Conservation (phyloP, 2,888 invertebrate species). For the Cantharis rufa region DNA sequence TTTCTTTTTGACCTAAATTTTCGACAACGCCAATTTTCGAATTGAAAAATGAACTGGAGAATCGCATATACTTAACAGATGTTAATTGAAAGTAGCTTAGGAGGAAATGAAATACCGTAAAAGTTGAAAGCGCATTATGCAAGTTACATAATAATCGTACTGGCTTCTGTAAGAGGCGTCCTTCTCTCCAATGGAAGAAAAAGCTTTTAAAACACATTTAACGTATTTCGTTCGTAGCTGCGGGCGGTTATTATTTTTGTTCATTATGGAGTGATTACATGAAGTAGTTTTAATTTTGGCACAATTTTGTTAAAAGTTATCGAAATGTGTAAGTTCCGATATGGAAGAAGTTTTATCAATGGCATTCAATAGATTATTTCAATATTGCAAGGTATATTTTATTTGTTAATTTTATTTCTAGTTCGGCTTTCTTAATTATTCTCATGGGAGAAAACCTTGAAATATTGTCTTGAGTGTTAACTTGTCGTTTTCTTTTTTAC, state of each 20-base stretch:
- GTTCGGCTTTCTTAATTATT: neutral
- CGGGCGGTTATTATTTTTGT: conserved; percentile 15
- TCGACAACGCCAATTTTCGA: neutral
- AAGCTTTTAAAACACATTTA: conserved; percentile 23
- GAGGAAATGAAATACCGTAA: conserved; percentile 38
- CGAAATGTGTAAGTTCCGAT: conserved; percentile 16
- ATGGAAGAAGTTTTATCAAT: conserved; percentile 9
- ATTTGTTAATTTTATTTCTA: neutral
- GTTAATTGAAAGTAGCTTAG: conserved; percentile 29
- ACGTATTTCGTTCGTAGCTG: conserved; percentile 22
- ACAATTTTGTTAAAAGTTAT: neutral
- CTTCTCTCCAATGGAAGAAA: conserved; percentile 14
- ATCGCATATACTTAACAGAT: conserved; percentile 8
- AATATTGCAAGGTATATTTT: neutral
- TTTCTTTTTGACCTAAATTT: neutral
- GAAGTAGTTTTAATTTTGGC: neutral
- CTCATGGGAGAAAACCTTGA: neutral
- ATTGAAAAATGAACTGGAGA: neutral
- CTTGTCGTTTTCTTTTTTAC: neutral
- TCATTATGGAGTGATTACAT: neutral
- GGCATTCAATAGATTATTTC: conserved; percentile 1
- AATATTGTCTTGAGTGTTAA: neutral
- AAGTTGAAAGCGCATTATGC: conserved; percentile 34
- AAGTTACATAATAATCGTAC: conserved; percentile 31
- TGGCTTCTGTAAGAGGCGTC: conserved; percentile 25